Evolutionary conservation across 53 echinoderm and acorn worm species (phyloP), one percentile per base, ranked within the genome.

Genomic region (Apostichopus leukothele): DNA sequence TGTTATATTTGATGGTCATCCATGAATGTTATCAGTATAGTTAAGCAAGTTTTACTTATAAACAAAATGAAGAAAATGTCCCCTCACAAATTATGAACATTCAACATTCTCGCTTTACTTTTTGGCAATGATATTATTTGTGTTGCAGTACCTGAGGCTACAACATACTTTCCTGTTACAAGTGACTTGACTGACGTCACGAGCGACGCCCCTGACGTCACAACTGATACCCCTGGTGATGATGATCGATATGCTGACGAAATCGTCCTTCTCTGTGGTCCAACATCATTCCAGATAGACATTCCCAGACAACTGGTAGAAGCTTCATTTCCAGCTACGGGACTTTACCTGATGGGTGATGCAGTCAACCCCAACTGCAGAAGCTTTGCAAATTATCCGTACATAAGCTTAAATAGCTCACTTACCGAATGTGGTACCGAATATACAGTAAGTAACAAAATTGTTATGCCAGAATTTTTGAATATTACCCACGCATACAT

Each of bases 351-450:
- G 1, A 21, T 50, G 16, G 85, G 85, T 6, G 68, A 68, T 68
- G 16, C 68, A 12, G 19, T 68, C 5, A 66, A 84, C 85, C 7
- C 7, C 9, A 22, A 5, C 21, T 84, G 85, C 60, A 84, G 66
- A 27, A 60, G 85, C 21, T 84, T 84, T 23, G 50, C 22, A 19
- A 84, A 84, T 84, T 20, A 60, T 50, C 50, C 16, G 9, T 84
- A 84, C 27, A 84, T 84, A 5, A 84, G 85, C 6, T 66, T 84
- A 10, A 84, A 84, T 50, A 84, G 85, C 67, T 84, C 85, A 18
- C 67, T 84, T 23, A 67, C 85, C 39, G 50, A 23, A 25, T 84
- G 85, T 60, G 85, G 85, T 5, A 84, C 22, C 1, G 21, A 84
- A 60, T 84, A 60, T 22, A 39, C 60, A 23, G 85, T 84, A 67